Evolutionary conservation across 1,140 invertebrate species (phyloP).

Genomic region (Magallana ariakensis): DNA sequence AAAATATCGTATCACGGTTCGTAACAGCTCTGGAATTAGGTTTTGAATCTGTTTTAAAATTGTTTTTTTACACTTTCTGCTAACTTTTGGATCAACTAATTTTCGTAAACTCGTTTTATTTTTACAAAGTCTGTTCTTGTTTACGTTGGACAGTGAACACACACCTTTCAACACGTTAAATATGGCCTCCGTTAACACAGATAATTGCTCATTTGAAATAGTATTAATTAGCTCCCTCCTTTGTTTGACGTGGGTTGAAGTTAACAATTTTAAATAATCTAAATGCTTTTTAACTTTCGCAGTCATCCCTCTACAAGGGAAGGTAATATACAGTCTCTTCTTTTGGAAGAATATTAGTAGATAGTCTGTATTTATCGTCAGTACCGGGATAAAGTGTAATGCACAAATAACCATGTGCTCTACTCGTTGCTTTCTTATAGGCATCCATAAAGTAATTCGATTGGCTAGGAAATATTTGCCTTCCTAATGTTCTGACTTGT

Average conservation of each 20-base stretch:
- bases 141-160: background rate
- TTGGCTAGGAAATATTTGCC: background rate
- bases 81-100: background rate
- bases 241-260: background rate
- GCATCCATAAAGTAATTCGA: conserved; percentile 25
- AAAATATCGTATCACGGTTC: background rate
- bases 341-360: conserved; percentile 28
- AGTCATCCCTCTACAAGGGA: conserved; percentile 4
- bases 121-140: background rate
- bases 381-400: background rate
- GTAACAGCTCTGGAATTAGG: background rate
- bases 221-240: background rate
- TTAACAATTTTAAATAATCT: background rate
- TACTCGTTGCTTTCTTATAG: background rate
- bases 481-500: conserved; percentile 29
- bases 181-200: background rate
- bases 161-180: conserved; percentile 1
- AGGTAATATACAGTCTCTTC: conserved; percentile 23
- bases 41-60: background rate
- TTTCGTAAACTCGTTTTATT: background rate
- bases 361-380: background rate
- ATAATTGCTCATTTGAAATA: background rate
- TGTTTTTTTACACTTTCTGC: background rate
- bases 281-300: background rate
- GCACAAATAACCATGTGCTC: conserved; percentile 8